Base-by-base conservation (phyloP, 2,888 invertebrate species). In the Drosophila merina region DNA sequence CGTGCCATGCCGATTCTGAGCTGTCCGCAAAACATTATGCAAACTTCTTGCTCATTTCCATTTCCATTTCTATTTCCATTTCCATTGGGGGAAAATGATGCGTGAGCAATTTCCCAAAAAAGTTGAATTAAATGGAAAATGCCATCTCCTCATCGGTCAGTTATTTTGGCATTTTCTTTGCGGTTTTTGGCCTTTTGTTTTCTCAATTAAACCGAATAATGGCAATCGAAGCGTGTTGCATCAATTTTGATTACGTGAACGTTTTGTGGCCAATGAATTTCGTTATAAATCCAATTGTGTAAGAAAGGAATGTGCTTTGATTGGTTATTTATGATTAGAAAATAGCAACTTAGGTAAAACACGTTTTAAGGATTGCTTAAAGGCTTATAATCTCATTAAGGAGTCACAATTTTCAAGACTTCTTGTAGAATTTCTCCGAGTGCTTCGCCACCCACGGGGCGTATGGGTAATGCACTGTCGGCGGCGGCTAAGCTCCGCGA, bases 51-150 rank as follows among this genome's bases (percentile, higher is more conserved):
- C 14, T 30, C 57, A 49, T 44, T 58, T 60, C 48, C 57, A 49
- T n/a, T 36, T 36, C n/a, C n/a, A n/a, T 6, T 36, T 12, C 36
- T n/a, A 36, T 62, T 70, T 72, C 66, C 70, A 60, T 66, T 63
- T 20, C 20, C 20, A 20, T 20, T 20, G 20, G 51, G 47, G 38
- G 55, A 79, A 81, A 79, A 81, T 81, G 82, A 74, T 66, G 82
- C 82, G 82, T 79, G 79, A 79, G 70, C 76, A 76, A 81, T 79
- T 81, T 76, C n/a, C 45, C 64, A 68, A 68, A 55, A 42, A 69
- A 70, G 74, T 66, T 62, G 74, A 78, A 81, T 79, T 81, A 73
- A 81, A 79, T 77, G 63, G 57, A 54, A 76, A 77, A 58, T 68
- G 57, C 56, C 56, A 54, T 54, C 28, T 72, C 42, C 68, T 30